Percentiles rank a stretch among this genome's conserved stretches.
These are phyloP conservation scores for Lanistes nyassanus DNA, from an alignment of 1,140 invertebrate genomes.

Conservation along the genomic window DNA sequence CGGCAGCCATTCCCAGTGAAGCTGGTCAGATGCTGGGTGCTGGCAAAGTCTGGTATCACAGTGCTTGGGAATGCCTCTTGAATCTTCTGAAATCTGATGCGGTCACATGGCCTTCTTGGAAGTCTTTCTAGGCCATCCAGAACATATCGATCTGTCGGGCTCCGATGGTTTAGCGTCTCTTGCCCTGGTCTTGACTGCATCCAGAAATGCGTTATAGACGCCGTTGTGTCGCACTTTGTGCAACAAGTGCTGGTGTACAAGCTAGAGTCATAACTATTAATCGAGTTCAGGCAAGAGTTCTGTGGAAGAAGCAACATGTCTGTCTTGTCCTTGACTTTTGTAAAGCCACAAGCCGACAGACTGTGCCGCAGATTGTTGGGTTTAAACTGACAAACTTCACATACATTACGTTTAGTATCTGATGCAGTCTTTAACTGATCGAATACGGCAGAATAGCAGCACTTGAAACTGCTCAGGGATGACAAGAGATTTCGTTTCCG, in stretches of 20 bases:
- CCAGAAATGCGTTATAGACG: neutral
- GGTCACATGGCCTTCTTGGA: slow-evolving; percentile 31
- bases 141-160: slow-evolving; percentile 31
- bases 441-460: slow-evolving; percentile 35
- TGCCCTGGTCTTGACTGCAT: too few species aligned
- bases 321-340: slow-evolving; percentile 9
- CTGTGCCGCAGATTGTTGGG: neutral
- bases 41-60: slow-evolving; percentile 27
- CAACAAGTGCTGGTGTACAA: slow-evolving; percentile 45
- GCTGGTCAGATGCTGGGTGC: slow-evolving; percentile 28
- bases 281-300: slow-evolving; percentile 39
- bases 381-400: slow-evolving; percentile 38
- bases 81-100: slow-evolving; percentile 36
- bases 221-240: slow-evolving; percentile 30
- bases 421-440: neutral
- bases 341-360: slow-evolving; percentile 16
- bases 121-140: slow-evolving; percentile 29
- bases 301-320: slow-evolving; percentile 20
- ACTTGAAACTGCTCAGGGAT: slow-evolving; percentile 26
- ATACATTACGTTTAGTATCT: slow-evolving; percentile 28
- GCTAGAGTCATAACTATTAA: slow-evolving; percentile 41
- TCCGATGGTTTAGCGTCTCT: neutral
- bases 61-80: slow-evolving; percentile 24
- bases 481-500: neutral
- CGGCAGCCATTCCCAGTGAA: slow-evolving; percentile 70